These are phyloP conservation scores for Xanthorhoe designata DNA, from an alignment of 2,888 invertebrate species.

Conservation along the genomic window DNA sequence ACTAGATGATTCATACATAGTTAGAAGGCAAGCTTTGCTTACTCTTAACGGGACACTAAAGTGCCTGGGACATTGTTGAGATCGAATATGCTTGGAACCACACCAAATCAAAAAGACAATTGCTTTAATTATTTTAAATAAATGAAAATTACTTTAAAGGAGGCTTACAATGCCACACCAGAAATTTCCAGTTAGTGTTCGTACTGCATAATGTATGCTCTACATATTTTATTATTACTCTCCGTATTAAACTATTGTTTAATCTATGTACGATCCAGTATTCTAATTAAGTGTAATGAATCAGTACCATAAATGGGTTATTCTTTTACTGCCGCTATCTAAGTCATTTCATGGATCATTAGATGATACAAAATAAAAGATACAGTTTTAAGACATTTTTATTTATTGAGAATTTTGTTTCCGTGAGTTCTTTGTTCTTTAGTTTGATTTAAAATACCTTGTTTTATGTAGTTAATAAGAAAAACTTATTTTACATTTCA, in stretches of 20 bases:
- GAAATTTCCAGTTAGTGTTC: too few relatives aligned
- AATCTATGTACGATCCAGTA: slow-evolving; percentile 12
- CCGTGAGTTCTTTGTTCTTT: not conserved
- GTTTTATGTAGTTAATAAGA: too few relatives aligned
- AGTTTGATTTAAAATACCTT: not conserved
- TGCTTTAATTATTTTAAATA: too few relatives aligned
- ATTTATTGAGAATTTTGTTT: not conserved
- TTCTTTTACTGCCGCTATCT: slow-evolving; percentile 18
- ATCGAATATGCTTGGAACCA: too few relatives aligned
- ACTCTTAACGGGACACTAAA: too few relatives aligned
- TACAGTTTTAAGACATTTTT: not conserved
- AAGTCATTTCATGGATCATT: slow-evolving; percentile 20
- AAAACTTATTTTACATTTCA: too few relatives aligned
- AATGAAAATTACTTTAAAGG: too few relatives aligned
- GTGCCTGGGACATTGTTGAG: too few relatives aligned
- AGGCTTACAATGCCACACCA: too few relatives aligned
- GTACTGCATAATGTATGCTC: not conserved
- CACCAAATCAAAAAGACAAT: too few relatives aligned
- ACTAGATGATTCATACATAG: too few relatives aligned
- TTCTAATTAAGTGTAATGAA: slow-evolving; percentile 19
- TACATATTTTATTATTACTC: slow-evolving; percentile 2
- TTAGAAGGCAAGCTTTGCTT: too few relatives aligned
- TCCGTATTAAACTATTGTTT: not conserved
- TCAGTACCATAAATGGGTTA: slow-evolving; percentile 24
- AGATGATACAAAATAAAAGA: slow-evolving; percentile 11